Evolutionary conservation across 2,888 invertebrate genomes (phyloP).

Genomic region (Mechanitis mazaeus): DNA sequence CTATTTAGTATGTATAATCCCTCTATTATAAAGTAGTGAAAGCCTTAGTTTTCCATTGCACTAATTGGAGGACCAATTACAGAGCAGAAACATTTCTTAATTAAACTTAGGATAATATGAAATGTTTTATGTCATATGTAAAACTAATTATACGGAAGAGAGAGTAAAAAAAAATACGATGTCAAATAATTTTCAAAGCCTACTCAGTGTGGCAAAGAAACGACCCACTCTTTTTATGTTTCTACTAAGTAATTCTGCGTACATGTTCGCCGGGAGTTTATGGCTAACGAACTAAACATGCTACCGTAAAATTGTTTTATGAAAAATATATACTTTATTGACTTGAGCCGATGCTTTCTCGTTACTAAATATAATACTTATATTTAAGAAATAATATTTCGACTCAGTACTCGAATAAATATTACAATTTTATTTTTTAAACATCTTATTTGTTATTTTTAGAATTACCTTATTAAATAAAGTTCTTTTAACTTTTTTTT

Average conservation of each 20-base stretch:
- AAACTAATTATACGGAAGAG: conserved; percentile 4
- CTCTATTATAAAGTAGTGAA: no score
- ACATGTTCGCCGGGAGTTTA: conserved; percentile 12
- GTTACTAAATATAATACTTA: conserved; percentile 2
- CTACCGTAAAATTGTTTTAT: conserved; percentile 20
- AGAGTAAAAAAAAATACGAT: neutral
- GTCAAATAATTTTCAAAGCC: conserved; percentile 1
- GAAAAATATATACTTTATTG: conserved; percentile 9
- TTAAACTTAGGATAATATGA: no score
- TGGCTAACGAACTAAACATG: conserved; percentile 16
- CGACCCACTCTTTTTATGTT: conserved; percentile 11
- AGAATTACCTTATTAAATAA: no score
- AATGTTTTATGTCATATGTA: neutral
- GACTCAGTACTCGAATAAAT: neutral
- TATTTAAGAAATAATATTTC: neutral
- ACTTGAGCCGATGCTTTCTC: neutral
- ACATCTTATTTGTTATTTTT: no score
- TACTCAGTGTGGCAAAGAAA: conserved; percentile 3
- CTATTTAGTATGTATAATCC: no score
- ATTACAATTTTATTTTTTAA: neutral
- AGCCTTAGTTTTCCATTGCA: no score
- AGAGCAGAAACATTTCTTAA: no score
- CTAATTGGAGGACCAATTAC: no score
- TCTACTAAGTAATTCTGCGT: conserved; percentile 16
- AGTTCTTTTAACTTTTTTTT: no score